Evolutionary conservation across 2,113 vertebrate species (phyloP), one percentile per base, ranked within the genome.

Genomic region (Alexandromys fortis): DNA sequence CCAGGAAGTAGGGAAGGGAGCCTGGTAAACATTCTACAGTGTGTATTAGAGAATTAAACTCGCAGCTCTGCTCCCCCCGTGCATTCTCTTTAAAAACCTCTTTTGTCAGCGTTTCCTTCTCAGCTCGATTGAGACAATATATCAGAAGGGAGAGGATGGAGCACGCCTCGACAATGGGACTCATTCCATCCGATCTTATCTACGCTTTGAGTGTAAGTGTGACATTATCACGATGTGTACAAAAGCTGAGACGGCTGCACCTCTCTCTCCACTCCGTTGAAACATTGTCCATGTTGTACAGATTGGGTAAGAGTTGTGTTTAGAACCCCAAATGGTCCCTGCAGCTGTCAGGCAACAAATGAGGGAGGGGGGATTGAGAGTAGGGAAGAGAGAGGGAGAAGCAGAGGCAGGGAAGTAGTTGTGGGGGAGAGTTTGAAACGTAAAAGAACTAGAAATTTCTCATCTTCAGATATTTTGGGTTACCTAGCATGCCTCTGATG

Each of bases 81-180:
- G 86, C 72, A 45, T 19, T 76, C 28, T 68, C 89, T 65, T 42
- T n/a, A 70, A 90, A 83, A 82, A 83, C 89, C 49, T 55, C 42
- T 91, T 52, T 93, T 89, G 49, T 94, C 81, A 94, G 77, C 73
- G 79, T 92, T 96, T 95, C 47, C 67, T 95, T 86, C 81, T 86
- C 17, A 63, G 58, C 7, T 55, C 63, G 65, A 45, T 63, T 89
- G 83, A 86, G 76, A 45, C 47, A 86, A 73, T 95, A 61, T 52
- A 85, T 97, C 83, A 93, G 55, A 97, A 95, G 83, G 55, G 92
- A 96, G 76, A n/a, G 28, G 26, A 3, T 70, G 65, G 96, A 35
- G 63, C 72, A 82, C 22, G 30, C 11, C 33, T 13, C 28, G 26
- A 1, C 92, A 86, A 89, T 89, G 93, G 93, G 55, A 73, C 19